Conservation (phyloP, 1,140 invertebrate species). For the Brachionus koreanus region DNA sequence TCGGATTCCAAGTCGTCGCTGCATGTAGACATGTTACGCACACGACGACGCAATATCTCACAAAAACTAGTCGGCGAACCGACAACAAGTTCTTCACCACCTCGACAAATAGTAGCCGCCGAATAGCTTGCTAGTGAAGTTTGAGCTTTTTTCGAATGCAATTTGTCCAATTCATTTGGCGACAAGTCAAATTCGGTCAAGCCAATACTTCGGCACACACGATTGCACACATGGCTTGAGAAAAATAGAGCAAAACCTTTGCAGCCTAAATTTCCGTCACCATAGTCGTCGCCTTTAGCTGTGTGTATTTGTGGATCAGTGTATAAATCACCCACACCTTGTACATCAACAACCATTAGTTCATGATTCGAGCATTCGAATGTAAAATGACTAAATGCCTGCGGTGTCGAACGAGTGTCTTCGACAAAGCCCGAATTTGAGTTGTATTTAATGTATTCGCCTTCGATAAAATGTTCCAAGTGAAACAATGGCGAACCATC, state of each 20-base stretch:
- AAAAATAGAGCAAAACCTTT: constrained; percentile 66
- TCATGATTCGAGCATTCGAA: constrained; percentile 65
- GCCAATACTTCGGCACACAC: constrained; percentile 61
- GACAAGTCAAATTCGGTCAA: constrained; percentile 63
- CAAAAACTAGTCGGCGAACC: constrained; percentile 48
- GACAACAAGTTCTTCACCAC: constrained; percentile 3
- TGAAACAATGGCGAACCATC: constrained; percentile 62
- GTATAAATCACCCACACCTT: constrained; percentile 66
- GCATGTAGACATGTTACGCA: constrained; percentile 48
- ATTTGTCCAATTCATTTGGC: neutral
- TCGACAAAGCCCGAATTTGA: constrained; percentile 65
- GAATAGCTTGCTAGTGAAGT: neutral
- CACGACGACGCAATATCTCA: constrained; percentile 56
- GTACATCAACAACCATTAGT: constrained; percentile 65
- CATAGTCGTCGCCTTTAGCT: constrained; percentile 51
- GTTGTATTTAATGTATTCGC: constrained; percentile 66
- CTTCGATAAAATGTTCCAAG: constrained; percentile 64
- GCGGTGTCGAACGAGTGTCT: constrained; percentile 62
- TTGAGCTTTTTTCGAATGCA: neutral
- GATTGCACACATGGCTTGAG: constrained; percentile 64
- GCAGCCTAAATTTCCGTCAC: constrained; percentile 63
- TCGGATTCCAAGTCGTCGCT: constrained; percentile 46
- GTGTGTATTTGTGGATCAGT: constrained; percentile 67
- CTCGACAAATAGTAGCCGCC: constrained; percentile 7
- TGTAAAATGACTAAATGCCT: constrained; percentile 66